phyloP scores from a whole-genome alignment of 2,888 invertebrate species.

The Sphecodes monilicornis region DNA sequence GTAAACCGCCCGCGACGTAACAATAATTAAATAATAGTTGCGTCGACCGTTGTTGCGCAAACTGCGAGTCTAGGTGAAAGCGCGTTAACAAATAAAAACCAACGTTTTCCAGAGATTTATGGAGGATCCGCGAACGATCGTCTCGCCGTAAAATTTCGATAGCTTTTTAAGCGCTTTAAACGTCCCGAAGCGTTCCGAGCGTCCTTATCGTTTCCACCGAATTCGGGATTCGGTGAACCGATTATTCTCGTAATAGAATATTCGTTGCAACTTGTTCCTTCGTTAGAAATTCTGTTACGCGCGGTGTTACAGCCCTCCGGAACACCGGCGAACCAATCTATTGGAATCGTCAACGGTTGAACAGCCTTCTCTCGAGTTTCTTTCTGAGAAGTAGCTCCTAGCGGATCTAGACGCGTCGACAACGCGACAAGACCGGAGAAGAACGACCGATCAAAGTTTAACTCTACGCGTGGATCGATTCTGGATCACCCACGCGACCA shows the following conservation, averaged over 20 bases:
- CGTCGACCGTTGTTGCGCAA: conserved; percentile 1
- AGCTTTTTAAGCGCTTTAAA: no score
- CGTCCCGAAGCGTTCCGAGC: no score
- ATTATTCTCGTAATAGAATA: not conserved
- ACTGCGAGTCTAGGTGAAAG: not conserved
- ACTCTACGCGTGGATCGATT: no score
- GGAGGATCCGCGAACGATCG: not conserved
- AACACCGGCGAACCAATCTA: not conserved
- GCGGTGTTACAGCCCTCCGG: not conserved
- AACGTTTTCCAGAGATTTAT: not conserved
- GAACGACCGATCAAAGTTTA: not conserved
- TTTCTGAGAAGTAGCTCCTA: not conserved
- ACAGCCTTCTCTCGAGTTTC: not conserved
- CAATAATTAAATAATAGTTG: not conserved
- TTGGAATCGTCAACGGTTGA: not conserved
- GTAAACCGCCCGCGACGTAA: not conserved
- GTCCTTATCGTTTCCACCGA: not conserved
- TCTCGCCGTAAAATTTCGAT: not conserved
- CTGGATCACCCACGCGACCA: not conserved
- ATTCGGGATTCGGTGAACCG: not conserved
- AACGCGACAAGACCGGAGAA: not conserved
- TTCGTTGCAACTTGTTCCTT: not conserved
- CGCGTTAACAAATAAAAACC: not conserved
- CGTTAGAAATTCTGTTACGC: not conserved
- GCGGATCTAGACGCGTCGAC: not conserved